Evolutionary conservation across 2,888 invertebrate genomes (phyloP).

Genomic region (Bunonema sp.): DNA sequence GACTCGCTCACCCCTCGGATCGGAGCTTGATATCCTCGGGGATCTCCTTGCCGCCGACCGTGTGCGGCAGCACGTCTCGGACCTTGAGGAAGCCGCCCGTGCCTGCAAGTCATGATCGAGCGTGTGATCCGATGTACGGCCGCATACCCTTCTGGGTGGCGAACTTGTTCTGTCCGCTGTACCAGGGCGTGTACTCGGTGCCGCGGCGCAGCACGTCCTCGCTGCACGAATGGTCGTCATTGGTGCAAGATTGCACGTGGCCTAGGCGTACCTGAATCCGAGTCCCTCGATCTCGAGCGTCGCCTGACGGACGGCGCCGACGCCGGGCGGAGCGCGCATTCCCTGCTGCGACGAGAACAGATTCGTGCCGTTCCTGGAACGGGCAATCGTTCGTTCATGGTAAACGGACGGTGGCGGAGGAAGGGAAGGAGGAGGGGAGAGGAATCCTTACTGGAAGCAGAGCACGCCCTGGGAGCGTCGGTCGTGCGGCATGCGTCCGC

Average conservation of each 20-base stretch:
- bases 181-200: constrained; percentile 42
- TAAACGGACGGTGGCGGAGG: too few species aligned
- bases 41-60: constrained; percentile 37
- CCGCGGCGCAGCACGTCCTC: constrained; percentile 40
- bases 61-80: constrained; percentile 40
- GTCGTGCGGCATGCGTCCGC: constrained; percentile 41
- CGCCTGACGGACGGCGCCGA: constrained; percentile 40
- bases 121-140: too few species aligned
- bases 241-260: not conserved
- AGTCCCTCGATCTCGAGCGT: constrained; percentile 41
- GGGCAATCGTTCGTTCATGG: too few species aligned
- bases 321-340: constrained; percentile 34
- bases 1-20: constrained; percentile 33
- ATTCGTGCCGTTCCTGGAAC: constrained; percentile 27
- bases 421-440: too few species aligned
- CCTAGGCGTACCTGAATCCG: constrained; percentile 17
- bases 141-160: too few species aligned
- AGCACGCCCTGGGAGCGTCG: constrained; percentile 38
- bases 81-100: constrained; percentile 43
- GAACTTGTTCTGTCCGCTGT: constrained; percentile 44
- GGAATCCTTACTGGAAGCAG: constrained; percentile 43
- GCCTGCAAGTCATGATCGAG: too few species aligned
- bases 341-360: constrained; percentile 43
- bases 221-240: constrained; percentile 9
- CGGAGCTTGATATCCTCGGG: constrained; percentile 32